Base-by-base conservation (phyloP, 2,113 vertebrate genomes). In the Coregonus clupeaformis region DNA sequence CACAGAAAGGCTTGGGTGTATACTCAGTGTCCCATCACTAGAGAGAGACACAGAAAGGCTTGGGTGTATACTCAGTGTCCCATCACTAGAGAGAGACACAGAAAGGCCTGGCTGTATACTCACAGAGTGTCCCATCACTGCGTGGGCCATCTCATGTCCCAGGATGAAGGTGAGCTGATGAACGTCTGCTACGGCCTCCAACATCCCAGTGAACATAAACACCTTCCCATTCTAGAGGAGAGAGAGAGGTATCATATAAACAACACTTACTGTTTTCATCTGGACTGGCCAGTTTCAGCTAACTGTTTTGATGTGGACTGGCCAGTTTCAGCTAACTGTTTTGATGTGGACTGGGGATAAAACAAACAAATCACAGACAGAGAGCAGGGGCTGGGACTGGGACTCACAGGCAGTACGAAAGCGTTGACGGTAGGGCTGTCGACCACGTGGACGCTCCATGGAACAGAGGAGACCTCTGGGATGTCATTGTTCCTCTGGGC, bases 101-200 rank as follows among this genome's bases (percentile, higher is more conserved):
- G 36, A 16, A 13, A 64, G 24, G 22, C 22, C 12, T 27, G 12
- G 3, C n/a, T 29, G 14, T 14, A 29, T 29, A 95, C 96, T 96
- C 91, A 99, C 98, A 4, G 95, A 91, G 29, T 99, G 98, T 74
- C 93, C 95, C 68, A 99, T 88, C 20, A 98, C 68, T 20, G 94
- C 96, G 0, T 99, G 97, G 80, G 98, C 96, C 87, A 99, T 95
- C 90, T 99, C 98, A 68, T 99, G 98, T 73, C 95, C 96, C 82
- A 99, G 84, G 85, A 99, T 91, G 75, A 97, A 90, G 70, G 92
- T 89, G 6, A 99, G 94, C 83, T 99, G 96, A 89, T 99, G 93
- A 66, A 90, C 60, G 80, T 98, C 96, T 47, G 91, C 87, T 71
- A 97, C 92, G 0, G 90, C 90, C 1, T 93, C 84, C 72, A 99